Evolutionary conservation across 2,113 vertebrate species (phyloP).

Genomic region (Girardinichthys multiradiatus): DNA sequence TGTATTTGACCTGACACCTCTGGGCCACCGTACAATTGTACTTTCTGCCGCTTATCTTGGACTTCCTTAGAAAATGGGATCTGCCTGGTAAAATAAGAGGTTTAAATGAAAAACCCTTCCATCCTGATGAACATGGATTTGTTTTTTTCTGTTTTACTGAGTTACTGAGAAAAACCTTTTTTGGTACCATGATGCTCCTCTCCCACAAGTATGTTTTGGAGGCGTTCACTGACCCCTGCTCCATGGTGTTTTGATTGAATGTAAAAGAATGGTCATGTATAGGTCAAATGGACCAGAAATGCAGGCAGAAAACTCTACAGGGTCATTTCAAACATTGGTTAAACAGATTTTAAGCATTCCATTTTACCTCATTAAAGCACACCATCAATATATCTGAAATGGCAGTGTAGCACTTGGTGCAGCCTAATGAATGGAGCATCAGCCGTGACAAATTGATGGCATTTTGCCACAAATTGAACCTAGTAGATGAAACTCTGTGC

Average conservation of each 20-base stretch:
- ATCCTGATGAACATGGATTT: neutral
- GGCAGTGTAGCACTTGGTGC: slow-evolving; percentile 6
- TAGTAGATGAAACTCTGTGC: slow-evolving; percentile 9
- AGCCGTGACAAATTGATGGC: slow-evolving; percentile 35
- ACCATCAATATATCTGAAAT: slow-evolving; percentile 7
- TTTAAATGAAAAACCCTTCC: neutral
- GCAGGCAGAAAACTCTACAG: neutral
- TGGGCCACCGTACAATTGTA: no score
- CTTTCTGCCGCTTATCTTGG: no score
- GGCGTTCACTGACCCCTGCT: neutral
- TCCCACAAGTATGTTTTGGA: neutral
- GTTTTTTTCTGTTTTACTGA: neutral
- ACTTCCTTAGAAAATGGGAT: neutral
- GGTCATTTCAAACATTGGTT: neutral
- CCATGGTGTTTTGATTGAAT: neutral
- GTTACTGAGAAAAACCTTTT: neutral
- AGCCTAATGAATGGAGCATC: slow-evolving; percentile 17
- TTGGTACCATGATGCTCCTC: no score
- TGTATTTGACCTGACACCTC: no score
- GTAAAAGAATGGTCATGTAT: neutral
- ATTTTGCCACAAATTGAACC: slow-evolving; percentile 20
- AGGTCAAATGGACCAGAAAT: neutral
- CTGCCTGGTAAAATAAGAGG: neutral
- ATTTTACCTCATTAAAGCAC: neutral
- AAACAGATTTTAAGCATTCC: neutral